A percentile compares a stretch with the other conserved stretches of the same genome.
Conservation (phyloP, 2,113 vertebrate species). For the Isichthys henryi region DNA sequence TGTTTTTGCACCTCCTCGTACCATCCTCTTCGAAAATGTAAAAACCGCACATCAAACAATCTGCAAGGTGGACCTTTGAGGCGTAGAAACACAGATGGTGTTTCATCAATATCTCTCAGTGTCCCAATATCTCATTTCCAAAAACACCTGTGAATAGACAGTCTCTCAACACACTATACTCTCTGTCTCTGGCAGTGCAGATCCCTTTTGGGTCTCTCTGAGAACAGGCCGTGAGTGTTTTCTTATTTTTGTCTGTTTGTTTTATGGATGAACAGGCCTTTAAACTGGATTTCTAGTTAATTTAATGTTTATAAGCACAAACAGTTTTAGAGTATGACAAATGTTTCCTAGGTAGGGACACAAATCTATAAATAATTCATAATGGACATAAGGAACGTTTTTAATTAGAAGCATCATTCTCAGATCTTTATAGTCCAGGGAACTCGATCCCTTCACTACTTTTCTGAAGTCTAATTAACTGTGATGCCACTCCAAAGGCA, state of each 20-base stretch:
- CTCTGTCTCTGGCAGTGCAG: neutral
- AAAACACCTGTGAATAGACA: neutral
- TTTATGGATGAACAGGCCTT: neutral
- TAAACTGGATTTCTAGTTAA: neutral
- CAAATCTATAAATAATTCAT: neutral
- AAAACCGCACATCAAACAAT: neutral
- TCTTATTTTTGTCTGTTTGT: neutral
- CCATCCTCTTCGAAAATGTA: neutral
- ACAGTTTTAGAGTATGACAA: neutral
- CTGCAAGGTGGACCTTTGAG: neutral
- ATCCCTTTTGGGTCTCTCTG: neutral
- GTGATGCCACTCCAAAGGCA: neutral
- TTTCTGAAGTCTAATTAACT: neutral
- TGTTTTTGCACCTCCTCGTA: neutral
- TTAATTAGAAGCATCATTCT: slow-evolving; percentile 1
- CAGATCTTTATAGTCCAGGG: slow-evolving; percentile 9
- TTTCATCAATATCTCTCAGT: neutral
- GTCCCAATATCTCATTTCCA: neutral
- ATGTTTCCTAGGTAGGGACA: neutral
- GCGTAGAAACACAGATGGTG: neutral
- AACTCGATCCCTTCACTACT: neutral
- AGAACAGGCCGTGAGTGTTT: neutral
- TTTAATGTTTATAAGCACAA: neutral
- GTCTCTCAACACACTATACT: neutral
- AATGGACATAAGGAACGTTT: neutral